Evolutionary conservation across 1,140 invertebrate species (phyloP).

Genomic region (Proctacanthus coquilletti): DNA sequence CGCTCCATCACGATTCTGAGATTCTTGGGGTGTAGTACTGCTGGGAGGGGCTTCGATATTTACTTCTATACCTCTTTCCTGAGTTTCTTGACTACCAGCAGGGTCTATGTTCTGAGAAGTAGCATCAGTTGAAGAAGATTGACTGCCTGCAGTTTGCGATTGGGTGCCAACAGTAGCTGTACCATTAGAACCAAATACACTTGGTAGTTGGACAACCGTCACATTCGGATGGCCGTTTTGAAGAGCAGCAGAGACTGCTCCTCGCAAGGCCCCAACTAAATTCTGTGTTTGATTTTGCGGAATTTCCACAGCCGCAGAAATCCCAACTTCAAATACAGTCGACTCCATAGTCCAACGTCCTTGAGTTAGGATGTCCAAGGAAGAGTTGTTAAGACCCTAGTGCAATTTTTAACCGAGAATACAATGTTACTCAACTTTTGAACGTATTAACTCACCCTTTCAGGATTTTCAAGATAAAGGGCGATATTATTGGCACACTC

Average conservation of each 20-base stretch:
- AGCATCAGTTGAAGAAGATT: not conserved
- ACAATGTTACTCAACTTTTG: no score
- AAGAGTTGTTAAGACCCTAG: constrained; percentile 23
- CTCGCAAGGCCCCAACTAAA: constrained; percentile 27
- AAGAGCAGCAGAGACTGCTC: constrained; percentile 25
- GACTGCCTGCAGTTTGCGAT: no score
- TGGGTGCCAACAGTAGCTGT: no score
- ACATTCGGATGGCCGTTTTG: constrained; percentile 20
- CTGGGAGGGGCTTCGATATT: no score
- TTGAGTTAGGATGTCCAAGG: constrained; percentile 24
- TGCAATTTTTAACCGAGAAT: no score
- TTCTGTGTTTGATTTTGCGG: constrained; percentile 23
- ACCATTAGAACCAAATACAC: constrained; percentile 16
- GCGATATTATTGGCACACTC: constrained; percentile 29
- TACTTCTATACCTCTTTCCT: no score
- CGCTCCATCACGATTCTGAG: no score
- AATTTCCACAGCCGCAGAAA: constrained; percentile 15
- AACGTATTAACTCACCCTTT: constrained; percentile 10
- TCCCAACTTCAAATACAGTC: constrained; percentile 29
- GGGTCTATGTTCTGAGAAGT: no score
- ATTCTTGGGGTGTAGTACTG: no score
- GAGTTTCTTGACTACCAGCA: no score
- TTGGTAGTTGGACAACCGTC: constrained; percentile 23
- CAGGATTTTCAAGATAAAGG: constrained; percentile 25
- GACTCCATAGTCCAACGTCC: constrained; percentile 30